These are phyloP conservation scores for Mixornis gularis DNA, from an alignment of 2,113 vertebrate genomes.

Conservation along the genomic window DNA sequence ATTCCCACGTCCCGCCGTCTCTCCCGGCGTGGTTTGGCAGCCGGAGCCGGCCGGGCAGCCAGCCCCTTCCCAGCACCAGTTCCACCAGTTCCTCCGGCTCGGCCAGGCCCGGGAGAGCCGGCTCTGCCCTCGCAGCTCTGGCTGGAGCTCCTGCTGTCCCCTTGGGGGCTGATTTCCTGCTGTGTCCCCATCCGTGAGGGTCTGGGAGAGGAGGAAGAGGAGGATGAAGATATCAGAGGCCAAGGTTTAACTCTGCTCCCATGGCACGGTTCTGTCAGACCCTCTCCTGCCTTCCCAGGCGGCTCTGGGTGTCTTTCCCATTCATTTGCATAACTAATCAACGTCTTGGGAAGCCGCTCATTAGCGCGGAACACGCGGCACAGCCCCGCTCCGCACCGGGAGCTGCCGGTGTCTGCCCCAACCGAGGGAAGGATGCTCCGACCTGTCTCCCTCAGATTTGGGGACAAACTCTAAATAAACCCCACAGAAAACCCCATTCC, in stretches of 20 bases:
- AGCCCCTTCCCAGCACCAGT: background rate
- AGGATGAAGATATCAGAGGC: background rate
- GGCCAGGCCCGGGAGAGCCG: background rate
- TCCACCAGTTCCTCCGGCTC: constrained; percentile 3
- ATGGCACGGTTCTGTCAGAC: rapidly evolving
- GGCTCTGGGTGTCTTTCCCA: background rate
- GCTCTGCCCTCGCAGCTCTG: background rate
- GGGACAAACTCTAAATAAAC: background rate
- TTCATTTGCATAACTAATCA: background rate
- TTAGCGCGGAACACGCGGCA: background rate
- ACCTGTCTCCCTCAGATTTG: background rate
- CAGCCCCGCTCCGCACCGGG: background rate
- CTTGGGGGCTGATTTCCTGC: background rate
- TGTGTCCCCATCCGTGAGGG: rapidly evolving
- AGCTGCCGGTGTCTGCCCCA: background rate
- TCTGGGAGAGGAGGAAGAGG: background rate
- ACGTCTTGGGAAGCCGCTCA: background rate
- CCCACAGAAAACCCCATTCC: background rate
- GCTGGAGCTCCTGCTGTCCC: background rate
- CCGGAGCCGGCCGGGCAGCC: background rate
- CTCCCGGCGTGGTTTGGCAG: background rate
- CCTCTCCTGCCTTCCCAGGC: background rate
- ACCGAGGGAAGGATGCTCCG: background rate
- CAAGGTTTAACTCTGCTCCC: rapidly evolving
- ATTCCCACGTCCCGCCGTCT: background rate